Base-by-base conservation (phyloP, 2,113 vertebrate genomes). In the Microcebus tavaratra region DNA sequence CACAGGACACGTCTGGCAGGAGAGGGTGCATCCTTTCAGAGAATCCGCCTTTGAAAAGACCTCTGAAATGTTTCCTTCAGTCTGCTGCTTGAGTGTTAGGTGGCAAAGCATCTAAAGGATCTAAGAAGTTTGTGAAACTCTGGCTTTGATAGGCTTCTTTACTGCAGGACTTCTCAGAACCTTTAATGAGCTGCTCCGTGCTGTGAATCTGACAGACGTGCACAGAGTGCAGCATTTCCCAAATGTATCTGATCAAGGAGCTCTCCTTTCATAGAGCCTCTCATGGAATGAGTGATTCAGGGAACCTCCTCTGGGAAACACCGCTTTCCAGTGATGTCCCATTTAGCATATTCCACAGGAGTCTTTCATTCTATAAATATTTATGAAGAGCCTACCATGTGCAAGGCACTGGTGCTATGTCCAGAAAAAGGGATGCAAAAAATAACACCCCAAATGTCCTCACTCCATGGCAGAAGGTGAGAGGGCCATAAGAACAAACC, bases 261-360 rank as follows among this genome's bases (percentile, higher is more conserved):
- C 31, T 61, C 11, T 63, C 59, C 36, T 48, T 45, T 29, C 68
- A 53, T 23, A 50, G 72, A 95, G 36, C 10, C 36, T 78, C 67
- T 81, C 15, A 0, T 0, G 6, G n/a, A 88, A 59, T 0, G 1
- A 45, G 34, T 5, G 25, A 45, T 39, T 70, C 29, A 67, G 0
- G 39, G 76, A 84, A 57, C 0, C 12, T 25, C 14, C 68, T 87
- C 17, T 72, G 80, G 72, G 53, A 95, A 68, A 61, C 4, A 39
- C 34, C 84, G 18, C 15, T 82, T 18, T 92, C 75, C 34, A 27
- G 36, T 4, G 48, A 50, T 39, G 36, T 31, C 31, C 6, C 8
- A 31, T 13, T 45, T 31, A 48, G 76, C 18, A 94, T 14, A 63
- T 6, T 1, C 17, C 2, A 6, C 2, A 23, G 50, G 34, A 57